Base-by-base conservation (phyloP, 2,113 vertebrate species). In the Acanthisitta chloris region DNA sequence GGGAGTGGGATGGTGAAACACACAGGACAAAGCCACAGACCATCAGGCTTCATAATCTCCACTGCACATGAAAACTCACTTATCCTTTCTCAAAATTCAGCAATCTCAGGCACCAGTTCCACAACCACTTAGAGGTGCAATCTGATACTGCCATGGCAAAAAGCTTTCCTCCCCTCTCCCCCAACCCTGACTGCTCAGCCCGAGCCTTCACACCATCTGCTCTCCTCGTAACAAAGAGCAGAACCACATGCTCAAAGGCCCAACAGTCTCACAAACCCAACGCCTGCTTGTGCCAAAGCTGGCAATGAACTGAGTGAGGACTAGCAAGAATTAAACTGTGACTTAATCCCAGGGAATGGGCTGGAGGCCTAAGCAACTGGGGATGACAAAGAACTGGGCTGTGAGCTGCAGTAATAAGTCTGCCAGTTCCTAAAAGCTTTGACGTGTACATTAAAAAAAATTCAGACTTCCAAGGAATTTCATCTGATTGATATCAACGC, bases 181-280 rank as follows among this genome's bases (percentile, higher is more conserved):
- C 80, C 64, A 58, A 0, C 40, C 86, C 92, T 10, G 70, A 45
- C 25, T 4, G 10, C 79, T 77, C 59, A 7, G 28, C 18, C 86
- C 36, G 7, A 83, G 59, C 76, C 91, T 81, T 76, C 20, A 12
- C 70, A 86, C 86, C 92, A 93, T 95, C 96, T 94, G 94, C 92
- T 96, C 86, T 16, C 80, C 33, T 59, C 6, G 0, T 55, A 88
- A 95, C 93, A 88, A 94, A 86, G 90, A 90, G 77, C 76, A 71
- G 91, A 92, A 13, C 42, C 67, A 70, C 17, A 51, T 5, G 0
- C 38, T 80, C 71, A 36, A 46, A 59, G 71, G 54, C 24, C 79
- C 9, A 7, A 48, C 59, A 43, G 67, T 6, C 69, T 67, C 59
- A 82, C 76, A 88, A 57, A 85, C 76, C 36, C 3, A 87, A 73